Percentiles rank a stretch among this genome's conserved stretches.
Conservation (phyloP, 2,888 invertebrate genomes). For the Noctua janthe region DNA sequence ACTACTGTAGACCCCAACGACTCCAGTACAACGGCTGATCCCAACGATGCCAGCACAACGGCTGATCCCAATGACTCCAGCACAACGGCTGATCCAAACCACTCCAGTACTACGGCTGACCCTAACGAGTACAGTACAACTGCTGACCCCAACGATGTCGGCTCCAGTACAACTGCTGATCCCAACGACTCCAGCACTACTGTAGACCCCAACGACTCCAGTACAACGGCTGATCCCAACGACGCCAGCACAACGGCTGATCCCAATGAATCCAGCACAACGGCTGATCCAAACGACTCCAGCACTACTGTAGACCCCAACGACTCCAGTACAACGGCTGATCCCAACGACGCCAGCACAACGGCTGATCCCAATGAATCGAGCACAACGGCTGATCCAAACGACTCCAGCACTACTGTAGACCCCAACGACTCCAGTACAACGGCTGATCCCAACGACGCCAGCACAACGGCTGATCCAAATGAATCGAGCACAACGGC, state of each 20-base stretch:
- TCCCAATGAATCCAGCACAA: neutral
- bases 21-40: neutral
- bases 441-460: no score
- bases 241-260: rapidly evolving
- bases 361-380: neutral
- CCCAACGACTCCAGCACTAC: neutral
- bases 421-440: no score
- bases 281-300: rapidly evolving
- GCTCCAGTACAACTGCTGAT: neutral
- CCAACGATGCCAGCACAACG: neutral
- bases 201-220: neutral
- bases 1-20: neutral
- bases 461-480: no score
- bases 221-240: neutral
- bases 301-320: neutral
- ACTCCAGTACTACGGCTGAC: neutral
- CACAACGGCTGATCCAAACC: no score
- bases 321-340: neutral
- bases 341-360: neutral
- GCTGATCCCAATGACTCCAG: no score
- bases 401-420: no score
- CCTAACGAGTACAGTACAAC: neutral
- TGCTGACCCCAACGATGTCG: neutral
- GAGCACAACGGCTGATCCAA: neutral
- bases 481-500: neutral